phyloP scores from a whole-genome alignment of 2,888 invertebrate genomes.

The Cephus runcator region DNA sequence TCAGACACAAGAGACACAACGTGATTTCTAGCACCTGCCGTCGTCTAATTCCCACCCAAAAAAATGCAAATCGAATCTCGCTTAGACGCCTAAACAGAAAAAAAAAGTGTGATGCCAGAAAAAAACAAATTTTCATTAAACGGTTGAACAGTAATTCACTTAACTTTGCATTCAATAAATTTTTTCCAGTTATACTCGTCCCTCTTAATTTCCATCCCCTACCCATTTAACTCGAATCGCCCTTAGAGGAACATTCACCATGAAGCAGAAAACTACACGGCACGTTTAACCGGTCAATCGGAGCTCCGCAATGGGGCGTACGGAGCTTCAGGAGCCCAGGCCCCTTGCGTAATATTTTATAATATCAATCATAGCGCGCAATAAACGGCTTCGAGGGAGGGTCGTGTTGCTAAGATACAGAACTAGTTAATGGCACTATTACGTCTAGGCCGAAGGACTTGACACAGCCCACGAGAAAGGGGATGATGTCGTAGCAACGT shows the following conservation, averaged over 20 bases:
- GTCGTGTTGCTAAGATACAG: slow-evolving; percentile 59
- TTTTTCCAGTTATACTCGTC: too few species aligned
- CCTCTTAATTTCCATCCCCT: too few species aligned
- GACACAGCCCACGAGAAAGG: slow-evolving; percentile 25
- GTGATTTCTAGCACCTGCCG: background rate
- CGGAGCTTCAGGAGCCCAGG: background rate
- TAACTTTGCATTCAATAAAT: too few species aligned
- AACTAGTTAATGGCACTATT: slow-evolving; percentile 59
- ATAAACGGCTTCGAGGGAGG: slow-evolving; percentile 46
- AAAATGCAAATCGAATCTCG: too few species aligned
- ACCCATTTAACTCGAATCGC: too few species aligned
- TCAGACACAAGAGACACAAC: background rate
- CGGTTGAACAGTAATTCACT: too few species aligned
- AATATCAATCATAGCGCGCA: slow-evolving; percentile 58
- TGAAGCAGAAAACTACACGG: background rate
- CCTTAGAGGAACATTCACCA: background rate
- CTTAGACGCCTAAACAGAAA: too few species aligned
- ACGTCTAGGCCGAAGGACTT: slow-evolving; percentile 44
- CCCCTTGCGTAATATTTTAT: slow-evolving; percentile 45
- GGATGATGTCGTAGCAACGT: slow-evolving; percentile 57
- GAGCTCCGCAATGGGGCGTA: background rate
- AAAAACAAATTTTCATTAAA: too few species aligned
- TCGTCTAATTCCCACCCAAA: background rate
- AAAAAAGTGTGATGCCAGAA: too few species aligned
- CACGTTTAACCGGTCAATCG: background rate